Evolutionary conservation across 2,888 invertebrate species (phyloP).

Genomic region (Papilio gigon): DNA sequence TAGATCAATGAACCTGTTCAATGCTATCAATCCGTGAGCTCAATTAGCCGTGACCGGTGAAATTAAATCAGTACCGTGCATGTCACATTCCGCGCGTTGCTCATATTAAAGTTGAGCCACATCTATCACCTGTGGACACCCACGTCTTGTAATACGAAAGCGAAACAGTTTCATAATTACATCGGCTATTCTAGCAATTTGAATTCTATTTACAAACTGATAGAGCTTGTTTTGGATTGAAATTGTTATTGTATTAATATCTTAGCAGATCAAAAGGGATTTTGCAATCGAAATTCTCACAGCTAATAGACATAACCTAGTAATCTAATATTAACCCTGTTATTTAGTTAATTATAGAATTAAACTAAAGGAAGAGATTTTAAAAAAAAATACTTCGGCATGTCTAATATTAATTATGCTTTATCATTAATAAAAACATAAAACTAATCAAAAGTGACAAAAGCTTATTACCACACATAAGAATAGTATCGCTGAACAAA

Average conservation of each 20-base stretch:
- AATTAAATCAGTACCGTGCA: conserved; percentile 12
- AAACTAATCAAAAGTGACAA: no score
- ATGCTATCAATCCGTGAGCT: background rate
- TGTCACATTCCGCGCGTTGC: conserved; percentile 32
- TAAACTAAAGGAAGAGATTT: no score
- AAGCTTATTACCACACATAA: no score
- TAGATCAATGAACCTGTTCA: conserved; percentile 1
- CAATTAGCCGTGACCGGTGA: background rate
- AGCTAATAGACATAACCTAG: background rate
- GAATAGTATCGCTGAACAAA: no score
- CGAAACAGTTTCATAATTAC: conserved; percentile 10
- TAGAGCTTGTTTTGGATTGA: conserved; percentile 4
- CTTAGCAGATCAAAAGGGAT: background rate
- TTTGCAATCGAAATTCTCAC: conserved; percentile 17
- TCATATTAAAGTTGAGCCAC: conserved; percentile 21
- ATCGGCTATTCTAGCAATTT: background rate
- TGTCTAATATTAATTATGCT: no score
- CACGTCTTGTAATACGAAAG: conserved; percentile 19
- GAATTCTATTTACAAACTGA: background rate
- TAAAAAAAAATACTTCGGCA: no score
- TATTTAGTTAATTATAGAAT: background rate
- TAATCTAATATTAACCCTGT: background rate
- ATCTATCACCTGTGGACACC: conserved; percentile 34
- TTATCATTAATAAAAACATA: no score
- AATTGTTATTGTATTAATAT: background rate